These are phyloP conservation scores for Lepisosteus osseus DNA, from an alignment of 2,113 vertebrate species.

Conservation along the genomic window DNA sequence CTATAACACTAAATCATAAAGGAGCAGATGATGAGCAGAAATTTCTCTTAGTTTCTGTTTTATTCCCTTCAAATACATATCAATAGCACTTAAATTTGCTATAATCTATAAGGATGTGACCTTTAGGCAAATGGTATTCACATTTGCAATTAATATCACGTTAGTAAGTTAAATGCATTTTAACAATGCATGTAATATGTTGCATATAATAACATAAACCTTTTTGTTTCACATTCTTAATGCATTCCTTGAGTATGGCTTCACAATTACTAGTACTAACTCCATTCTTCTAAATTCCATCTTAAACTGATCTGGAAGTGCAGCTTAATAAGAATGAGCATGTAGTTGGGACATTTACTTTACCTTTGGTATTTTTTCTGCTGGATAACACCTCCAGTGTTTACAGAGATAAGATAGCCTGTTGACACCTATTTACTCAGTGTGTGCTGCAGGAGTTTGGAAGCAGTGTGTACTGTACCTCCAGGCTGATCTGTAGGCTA, in stretches of 20 bases:
- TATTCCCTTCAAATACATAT: constrained; percentile 50
- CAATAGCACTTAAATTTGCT: constrained; percentile 62
- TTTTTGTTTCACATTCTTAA: constrained; percentile 32
- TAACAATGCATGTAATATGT: constrained; percentile 67
- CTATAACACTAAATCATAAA: neutral
- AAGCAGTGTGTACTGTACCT: constrained; percentile 17
- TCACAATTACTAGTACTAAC: neutral
- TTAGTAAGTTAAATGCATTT: constrained; percentile 67
- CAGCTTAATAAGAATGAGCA: neutral
- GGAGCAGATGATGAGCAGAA: neutral
- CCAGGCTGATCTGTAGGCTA: constrained; percentile 36
- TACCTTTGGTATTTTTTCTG: neutral
- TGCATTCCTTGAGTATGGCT: neutral
- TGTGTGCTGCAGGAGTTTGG: constrained; percentile 12
- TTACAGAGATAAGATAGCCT: neutral
- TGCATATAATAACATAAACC: constrained; percentile 63
- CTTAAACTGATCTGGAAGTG: neutral
- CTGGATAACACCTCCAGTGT: neutral
- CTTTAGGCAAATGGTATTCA: constrained; percentile 70
- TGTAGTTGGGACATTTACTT: neutral
- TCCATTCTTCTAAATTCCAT: neutral
- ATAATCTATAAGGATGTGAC: constrained; percentile 65
- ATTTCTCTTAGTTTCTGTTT: neutral
- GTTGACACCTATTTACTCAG: neutral
- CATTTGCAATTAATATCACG: constrained; percentile 64